Evolutionary conservation across 2,113 vertebrate species (phyloP).

Genomic region (Syngnathus scovelli): DNA sequence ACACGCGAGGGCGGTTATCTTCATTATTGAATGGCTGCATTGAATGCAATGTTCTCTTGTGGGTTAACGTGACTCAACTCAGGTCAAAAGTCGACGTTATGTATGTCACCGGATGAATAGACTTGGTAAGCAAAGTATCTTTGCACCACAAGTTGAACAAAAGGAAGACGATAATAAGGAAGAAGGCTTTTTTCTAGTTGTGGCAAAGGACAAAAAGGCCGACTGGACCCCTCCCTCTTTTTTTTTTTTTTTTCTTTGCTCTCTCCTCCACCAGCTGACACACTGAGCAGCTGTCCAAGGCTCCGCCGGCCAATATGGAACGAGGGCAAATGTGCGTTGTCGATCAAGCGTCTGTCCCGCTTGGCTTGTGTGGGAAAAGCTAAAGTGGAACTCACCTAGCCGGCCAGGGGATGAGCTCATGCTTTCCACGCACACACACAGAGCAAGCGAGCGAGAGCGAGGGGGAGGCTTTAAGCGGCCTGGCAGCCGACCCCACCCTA

Average conservation of each 20-base stretch:
- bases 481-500: slow-evolving; percentile 72
- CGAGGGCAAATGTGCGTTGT: slow-evolving; percentile 16
- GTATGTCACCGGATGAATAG: slow-evolving; percentile 39
- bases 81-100: slow-evolving; percentile 29
- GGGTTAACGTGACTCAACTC: slow-evolving; percentile 1
- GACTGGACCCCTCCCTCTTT: slow-evolving; percentile 55
- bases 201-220: slow-evolving; percentile 36
- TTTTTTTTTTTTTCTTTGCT: slow-evolving; percentile 17
- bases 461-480: slow-evolving; percentile 45
- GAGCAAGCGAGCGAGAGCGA: slow-evolving; percentile 6
- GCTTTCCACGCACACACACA: slow-evolving; percentile 52
- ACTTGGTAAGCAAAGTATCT: slow-evolving; percentile 35
- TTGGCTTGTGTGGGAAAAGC: slow-evolving; percentile 55
- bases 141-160: slow-evolving; percentile 26
- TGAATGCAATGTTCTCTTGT: neutral
- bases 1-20: slow-evolving; percentile 27
- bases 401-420: slow-evolving; percentile 65
- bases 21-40: slow-evolving; percentile 14
- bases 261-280: slow-evolving; percentile 71
- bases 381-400: slow-evolving; percentile 64
- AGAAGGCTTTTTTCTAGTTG: slow-evolving; percentile 25
- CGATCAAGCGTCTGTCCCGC: slow-evolving; percentile 17
- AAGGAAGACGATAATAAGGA: slow-evolving; percentile 32
- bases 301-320: slow-evolving; percentile 15
- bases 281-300: slow-evolving; percentile 66